These are phyloP conservation scores for Acrocephalus arundinaceus DNA, from an alignment of 2,113 vertebrate species.

Conservation along the genomic window DNA sequence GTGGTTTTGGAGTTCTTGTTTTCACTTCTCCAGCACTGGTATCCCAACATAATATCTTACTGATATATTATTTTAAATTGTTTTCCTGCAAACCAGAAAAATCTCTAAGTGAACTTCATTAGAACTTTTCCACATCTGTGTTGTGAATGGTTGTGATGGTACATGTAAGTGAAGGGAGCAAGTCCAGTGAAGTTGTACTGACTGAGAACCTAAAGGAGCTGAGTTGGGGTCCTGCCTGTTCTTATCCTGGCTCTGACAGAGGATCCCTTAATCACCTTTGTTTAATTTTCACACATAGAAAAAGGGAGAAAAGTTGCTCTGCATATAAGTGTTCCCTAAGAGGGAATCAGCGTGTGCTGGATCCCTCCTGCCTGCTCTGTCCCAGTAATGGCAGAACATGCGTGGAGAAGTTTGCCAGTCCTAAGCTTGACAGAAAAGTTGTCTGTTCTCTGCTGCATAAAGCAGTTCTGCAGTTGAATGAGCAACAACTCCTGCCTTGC, in stretches of 20 bases:
- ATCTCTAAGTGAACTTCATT: neutral
- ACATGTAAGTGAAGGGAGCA: neutral
- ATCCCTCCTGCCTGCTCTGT: neutral
- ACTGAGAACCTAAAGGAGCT: neutral
- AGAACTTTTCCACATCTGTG: neutral
- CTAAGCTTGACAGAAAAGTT: neutral
- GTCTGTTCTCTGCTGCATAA: neutral
- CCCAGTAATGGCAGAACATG: neutral
- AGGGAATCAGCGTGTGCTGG: rapidly evolving
- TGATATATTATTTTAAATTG: neutral
- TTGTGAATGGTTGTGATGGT: neutral
- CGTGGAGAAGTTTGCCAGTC: neutral
- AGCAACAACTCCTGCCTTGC: neutral
- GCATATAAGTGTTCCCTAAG: rapidly evolving
- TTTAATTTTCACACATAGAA: neutral
- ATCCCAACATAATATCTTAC: neutral
- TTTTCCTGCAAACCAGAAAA: neutral
- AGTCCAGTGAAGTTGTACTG: neutral
- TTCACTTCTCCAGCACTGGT: neutral
- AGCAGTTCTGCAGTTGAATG: neutral
- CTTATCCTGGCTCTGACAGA: neutral
- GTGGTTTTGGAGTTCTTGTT: neutral
- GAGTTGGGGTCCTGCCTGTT: neutral
- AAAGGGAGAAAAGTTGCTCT: neutral
- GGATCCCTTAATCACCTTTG: neutral